phyloP scores from a whole-genome alignment of 2,888 invertebrate genomes.

The Troides aeacus region DNA sequence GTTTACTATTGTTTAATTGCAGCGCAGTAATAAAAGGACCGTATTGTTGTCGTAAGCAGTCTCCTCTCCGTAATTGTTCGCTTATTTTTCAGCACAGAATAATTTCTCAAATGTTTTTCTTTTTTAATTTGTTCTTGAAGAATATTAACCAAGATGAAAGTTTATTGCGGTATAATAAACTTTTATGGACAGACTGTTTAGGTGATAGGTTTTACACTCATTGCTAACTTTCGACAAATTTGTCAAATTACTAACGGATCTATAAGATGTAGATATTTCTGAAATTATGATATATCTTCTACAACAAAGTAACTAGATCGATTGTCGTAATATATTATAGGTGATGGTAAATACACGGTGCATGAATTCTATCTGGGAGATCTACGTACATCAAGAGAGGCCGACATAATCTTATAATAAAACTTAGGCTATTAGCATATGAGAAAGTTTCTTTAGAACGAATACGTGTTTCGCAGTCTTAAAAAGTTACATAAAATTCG shows the following conservation, averaged over 20 bases:
- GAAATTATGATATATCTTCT: too few species aligned
- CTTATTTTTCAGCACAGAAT: slow-evolving; percentile 10
- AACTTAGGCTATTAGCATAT: too few species aligned
- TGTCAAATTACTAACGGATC: neutral
- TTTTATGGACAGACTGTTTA: neutral
- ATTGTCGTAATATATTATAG: too few species aligned
- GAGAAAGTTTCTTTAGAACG: too few species aligned
- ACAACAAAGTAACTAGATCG: too few species aligned
- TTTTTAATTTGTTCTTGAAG: neutral
- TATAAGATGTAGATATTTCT: too few species aligned
- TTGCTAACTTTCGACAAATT: neutral
- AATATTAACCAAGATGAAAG: neutral
- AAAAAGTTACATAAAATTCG: neutral
- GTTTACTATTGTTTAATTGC: slow-evolving; percentile 24
- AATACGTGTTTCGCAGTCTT: too few species aligned
- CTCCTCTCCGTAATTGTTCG: slow-evolving; percentile 16
- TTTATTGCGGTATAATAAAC: neutral
- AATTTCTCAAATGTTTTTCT: neutral
- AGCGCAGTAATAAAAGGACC: slow-evolving; percentile 16
- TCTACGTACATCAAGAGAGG: too few species aligned
- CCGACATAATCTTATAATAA: too few species aligned
- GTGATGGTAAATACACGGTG: too few species aligned
- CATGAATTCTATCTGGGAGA: too few species aligned
- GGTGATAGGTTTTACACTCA: neutral
- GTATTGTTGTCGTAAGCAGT: slow-evolving; percentile 23